Conservation (phyloP, 2,888 invertebrate genomes). For the Drosophila multiciliata region DNA sequence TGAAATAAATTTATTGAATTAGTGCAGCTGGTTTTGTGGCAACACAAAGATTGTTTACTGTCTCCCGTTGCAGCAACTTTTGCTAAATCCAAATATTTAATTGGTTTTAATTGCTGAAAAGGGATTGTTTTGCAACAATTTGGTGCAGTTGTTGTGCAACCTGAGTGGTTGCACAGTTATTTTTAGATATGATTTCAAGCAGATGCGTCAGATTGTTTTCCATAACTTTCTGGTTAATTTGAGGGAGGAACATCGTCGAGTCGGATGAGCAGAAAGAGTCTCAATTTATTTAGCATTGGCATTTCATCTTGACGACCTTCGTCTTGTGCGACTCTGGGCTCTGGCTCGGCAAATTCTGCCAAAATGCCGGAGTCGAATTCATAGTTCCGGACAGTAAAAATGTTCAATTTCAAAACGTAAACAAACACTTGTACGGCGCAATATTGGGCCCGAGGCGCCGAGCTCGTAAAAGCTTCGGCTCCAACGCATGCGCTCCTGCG, state of each 20-base stretch:
- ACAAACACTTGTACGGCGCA: conserved; percentile 68
- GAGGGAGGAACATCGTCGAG: not conserved
- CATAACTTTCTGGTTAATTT: conserved; percentile 29
- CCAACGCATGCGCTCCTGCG: conserved; percentile 17
- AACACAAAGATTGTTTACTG: not conserved
- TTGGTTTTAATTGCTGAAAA: conserved; percentile 24
- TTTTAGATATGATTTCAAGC: conserved; percentile 41
- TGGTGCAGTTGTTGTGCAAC: not conserved
- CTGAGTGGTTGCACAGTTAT: conserved; percentile 12
- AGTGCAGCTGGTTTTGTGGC: not conserved
- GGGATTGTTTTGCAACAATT: conserved; percentile 7
- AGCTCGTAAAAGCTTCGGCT: conserved; percentile 37
- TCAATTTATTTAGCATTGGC: conserved; percentile 52
- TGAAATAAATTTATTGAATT: not conserved
- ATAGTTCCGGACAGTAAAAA: conserved; percentile 25
- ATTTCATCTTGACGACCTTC: conserved; percentile 53
- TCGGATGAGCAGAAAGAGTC: conserved; percentile 4
- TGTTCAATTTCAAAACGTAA: conserved; percentile 61
- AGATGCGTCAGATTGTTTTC: conserved; percentile 29
- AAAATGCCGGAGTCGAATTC: not conserved
- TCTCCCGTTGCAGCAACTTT: not conserved
- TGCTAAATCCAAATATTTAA: conserved; percentile 26
- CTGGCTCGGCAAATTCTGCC: conserved; percentile 11
- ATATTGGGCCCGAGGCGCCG: conserved; percentile 12
- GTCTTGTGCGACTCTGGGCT: conserved; percentile 18